Conservation (phyloP, 2,113 vertebrate genomes). For the Urocitellus parryii region DNA sequence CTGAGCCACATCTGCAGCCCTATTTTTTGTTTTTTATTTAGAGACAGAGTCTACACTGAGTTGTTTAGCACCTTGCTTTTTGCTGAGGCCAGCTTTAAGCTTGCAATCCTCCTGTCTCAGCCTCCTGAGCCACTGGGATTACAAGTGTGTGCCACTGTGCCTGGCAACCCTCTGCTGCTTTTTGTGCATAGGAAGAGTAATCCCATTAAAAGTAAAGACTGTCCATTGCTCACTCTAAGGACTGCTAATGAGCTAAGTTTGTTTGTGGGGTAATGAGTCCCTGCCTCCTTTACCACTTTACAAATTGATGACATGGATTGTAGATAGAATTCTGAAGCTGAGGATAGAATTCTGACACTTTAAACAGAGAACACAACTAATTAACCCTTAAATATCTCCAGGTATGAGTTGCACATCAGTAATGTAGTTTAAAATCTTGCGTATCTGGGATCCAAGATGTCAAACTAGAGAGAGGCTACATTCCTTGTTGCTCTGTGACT, state of each 20-base stretch:
- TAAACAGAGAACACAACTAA: not conserved
- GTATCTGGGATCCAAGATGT: too few species aligned
- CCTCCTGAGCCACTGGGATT: too few species aligned
- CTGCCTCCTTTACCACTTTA: slow-evolving; percentile 75
- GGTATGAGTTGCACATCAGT: too few species aligned
- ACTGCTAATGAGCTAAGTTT: slow-evolving; percentile 83
- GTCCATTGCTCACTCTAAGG: slow-evolving; percentile 80
- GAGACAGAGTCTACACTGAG: too few species aligned
- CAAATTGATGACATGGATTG: slow-evolving; percentile 70
- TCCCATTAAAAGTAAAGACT: slow-evolving; percentile 83
- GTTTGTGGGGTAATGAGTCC: slow-evolving; percentile 79
- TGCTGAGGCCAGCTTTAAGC: too few species aligned
- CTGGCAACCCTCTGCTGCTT: slow-evolving; percentile 53
- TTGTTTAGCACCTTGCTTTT: too few species aligned
- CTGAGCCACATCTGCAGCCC: too few species aligned
- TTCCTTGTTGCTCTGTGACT: too few species aligned
- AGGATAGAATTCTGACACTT: not conserved
- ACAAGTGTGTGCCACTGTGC: too few species aligned
- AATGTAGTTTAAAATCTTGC: not conserved
- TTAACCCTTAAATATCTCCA: not conserved
- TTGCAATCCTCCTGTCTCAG: too few species aligned
- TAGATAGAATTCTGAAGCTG: slow-evolving; percentile 74
- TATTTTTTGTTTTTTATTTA: too few species aligned
- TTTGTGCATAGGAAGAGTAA: slow-evolving; percentile 81
- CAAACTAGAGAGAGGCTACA: too few species aligned